Evolutionary conservation across 2,113 vertebrate species (phyloP).

Genomic region (Myotis yumanensis): DNA sequence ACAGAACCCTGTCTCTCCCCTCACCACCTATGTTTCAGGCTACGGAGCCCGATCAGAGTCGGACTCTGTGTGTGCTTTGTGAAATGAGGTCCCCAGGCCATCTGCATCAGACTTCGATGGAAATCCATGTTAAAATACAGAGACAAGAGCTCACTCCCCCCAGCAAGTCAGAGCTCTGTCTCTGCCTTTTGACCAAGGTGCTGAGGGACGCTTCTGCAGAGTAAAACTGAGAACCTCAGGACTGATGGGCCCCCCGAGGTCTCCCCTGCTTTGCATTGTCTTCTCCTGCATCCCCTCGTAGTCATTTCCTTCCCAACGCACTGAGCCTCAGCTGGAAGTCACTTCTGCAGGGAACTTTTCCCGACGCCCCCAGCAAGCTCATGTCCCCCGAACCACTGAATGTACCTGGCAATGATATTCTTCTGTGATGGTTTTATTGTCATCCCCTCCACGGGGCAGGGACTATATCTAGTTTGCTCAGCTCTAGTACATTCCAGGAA

Average conservation of each 20-base stretch:
- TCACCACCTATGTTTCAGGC: background rate
- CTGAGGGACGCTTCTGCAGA: background rate
- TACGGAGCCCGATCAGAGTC: background rate
- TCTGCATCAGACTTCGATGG: background rate
- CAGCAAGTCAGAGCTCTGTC: background rate
- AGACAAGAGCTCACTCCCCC: background rate
- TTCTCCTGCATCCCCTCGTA: background rate
- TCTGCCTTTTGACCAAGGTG: background rate
- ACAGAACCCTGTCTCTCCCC: background rate
- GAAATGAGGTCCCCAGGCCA: background rate
- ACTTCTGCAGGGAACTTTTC: background rate
- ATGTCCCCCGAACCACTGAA: rapidly evolving
- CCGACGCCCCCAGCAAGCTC: rapidly evolving
- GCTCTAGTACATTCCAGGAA: background rate
- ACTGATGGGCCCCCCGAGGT: too few species aligned
- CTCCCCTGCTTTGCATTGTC: background rate
- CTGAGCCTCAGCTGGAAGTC: background rate
- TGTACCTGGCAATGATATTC: background rate
- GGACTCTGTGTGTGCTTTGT: background rate
- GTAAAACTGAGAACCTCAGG: background rate
- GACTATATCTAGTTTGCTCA: background rate
- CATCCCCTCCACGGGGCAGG: background rate
- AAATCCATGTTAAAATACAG: background rate
- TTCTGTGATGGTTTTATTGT: background rate
- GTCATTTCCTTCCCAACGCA: background rate